These are phyloP conservation scores for Apodemia hepburni DNA, from an alignment of 2,888 invertebrate genomes.

Conservation along the genomic window DNA sequence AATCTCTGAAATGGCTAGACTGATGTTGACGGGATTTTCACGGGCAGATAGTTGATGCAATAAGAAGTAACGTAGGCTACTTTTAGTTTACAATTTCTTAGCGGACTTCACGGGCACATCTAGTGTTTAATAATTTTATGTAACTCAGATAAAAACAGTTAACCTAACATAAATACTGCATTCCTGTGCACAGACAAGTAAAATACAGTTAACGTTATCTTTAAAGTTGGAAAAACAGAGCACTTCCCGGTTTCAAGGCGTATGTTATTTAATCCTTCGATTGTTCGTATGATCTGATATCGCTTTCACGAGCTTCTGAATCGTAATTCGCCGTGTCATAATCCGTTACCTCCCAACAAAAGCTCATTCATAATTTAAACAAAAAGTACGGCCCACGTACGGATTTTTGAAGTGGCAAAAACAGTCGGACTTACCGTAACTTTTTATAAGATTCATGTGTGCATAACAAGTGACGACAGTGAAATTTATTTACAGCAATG, in stretches of 20 bases:
- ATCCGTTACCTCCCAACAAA: not conserved
- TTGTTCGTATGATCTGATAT: conserved; percentile 10
- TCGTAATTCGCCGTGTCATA: conserved; percentile 8
- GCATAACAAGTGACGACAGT: too few species aligned
- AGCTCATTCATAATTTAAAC: conserved; percentile 7
- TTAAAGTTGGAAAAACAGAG: not conserved
- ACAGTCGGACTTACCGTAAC: not conserved
- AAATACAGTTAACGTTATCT: not conserved
- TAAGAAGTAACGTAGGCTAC: too few species aligned
- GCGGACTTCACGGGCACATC: too few species aligned
- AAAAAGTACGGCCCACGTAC: not conserved
- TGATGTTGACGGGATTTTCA: too few species aligned
- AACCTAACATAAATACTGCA: too few species aligned
- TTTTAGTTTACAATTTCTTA: too few species aligned
- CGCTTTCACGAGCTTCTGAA: not conserved
- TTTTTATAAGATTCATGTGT: not conserved
- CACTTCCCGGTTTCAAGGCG: not conserved
- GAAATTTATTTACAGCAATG: too few species aligned
- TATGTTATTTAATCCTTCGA: conserved; percentile 5
- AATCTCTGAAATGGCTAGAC: too few species aligned
- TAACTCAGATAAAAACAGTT: too few species aligned
- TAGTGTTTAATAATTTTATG: too few species aligned
- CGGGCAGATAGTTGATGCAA: too few species aligned
- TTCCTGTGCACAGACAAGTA: not conserved
- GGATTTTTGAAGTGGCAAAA: not conserved